These are phyloP conservation scores for Tragopan temminckii DNA, from an alignment of 2,797 vertebrate genomes.

Conservation along the genomic window DNA sequence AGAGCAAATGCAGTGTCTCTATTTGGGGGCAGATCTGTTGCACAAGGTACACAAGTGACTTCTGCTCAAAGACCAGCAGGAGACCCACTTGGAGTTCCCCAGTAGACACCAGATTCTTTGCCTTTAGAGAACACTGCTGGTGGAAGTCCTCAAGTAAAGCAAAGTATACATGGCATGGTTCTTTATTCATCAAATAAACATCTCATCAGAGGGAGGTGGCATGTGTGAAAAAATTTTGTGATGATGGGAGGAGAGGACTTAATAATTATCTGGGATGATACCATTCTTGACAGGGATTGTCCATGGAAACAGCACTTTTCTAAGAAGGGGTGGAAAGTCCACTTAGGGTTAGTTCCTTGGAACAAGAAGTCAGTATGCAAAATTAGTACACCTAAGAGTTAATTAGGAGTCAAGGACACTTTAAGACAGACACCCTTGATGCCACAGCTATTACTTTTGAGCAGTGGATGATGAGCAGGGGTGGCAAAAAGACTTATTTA, in stretches of 20 bases:
- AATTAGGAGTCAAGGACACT: background rate
- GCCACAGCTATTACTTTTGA: background rate
- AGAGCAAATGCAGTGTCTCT: background rate
- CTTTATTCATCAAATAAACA: background rate
- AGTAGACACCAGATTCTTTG: fast-evolving
- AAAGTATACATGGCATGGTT: background rate
- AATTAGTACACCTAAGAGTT: background rate
- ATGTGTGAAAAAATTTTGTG: background rate
- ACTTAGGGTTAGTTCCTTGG: background rate
- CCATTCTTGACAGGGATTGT: background rate
- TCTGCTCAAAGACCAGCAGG: background rate
- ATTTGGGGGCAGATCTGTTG: background rate
- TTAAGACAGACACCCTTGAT: background rate
- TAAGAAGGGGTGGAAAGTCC: background rate
- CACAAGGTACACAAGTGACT: background rate
- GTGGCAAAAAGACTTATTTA: background rate
- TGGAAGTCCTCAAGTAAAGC: background rate
- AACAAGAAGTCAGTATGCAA: background rate
- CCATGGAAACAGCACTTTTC: background rate
- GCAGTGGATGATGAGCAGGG: background rate
- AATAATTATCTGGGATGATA: background rate
- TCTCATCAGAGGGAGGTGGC: background rate
- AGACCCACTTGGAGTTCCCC: fast-evolving
- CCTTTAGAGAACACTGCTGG: background rate
- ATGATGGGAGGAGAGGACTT: background rate